Evolutionary conservation across 2,888 invertebrate genomes (phyloP), one percentile per base, ranked within the genome.

Genomic region (Idaea dimidiata): DNA sequence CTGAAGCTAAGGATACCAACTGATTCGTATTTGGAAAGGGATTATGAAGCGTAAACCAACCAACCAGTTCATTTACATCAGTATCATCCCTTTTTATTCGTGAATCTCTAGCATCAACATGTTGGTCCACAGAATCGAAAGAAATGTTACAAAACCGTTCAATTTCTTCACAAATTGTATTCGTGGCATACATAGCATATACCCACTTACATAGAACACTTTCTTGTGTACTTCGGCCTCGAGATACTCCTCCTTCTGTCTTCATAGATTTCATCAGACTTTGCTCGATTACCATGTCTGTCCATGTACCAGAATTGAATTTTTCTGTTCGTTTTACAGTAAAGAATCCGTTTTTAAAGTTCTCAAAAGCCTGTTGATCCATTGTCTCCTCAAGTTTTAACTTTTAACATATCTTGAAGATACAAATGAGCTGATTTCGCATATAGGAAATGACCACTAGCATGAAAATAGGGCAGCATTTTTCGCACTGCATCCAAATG

Each of bases 221-320:
- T 10, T 83, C 78, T 76, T 77, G 59, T 18, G 79, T 82, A 79
- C 83, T 81, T 78, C 82, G 71, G 8, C 83, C 82, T 74, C 78
- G 82, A 78, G 82, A 59, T 71, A 84, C 67, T 69, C 83, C 83
- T 70, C 83, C 83, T 75, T 79, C 77, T 77, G 79, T 82, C 58
- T 77, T 80, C 78, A 84, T 84, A 66, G 78, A 65, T 68, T 74
- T 76, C 80, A 78, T 79, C 68, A 77, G 7, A 43, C 73, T 70
- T 58, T 77, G 76, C 53, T 78, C 75, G 63, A 85, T 84, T 0
- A 78, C 64, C 82, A 83, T 82, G 61, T 83, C 84, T 53, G 81
- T 79, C 63, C 74, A 82, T 74, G 78, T 80, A 71, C 82, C 82
- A 73, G 76, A 82, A 76, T 72, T 77, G 16, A 81, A 72, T 82